phyloP scores from a whole-genome alignment of 2,888 invertebrate species.

The Sinodicranocentrus sp. region DNA sequence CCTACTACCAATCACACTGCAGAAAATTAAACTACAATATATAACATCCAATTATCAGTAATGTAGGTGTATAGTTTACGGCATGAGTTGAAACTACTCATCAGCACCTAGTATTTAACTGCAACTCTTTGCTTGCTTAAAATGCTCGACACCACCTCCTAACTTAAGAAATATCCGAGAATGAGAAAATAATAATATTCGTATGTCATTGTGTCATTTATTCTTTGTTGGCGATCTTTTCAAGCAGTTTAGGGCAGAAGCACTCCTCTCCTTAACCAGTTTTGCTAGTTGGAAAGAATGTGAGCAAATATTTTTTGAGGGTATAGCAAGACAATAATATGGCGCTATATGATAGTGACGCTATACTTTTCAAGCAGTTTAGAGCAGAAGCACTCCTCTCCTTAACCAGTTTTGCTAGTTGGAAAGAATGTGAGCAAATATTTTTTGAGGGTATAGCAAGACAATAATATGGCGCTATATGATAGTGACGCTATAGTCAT shows the following conservation, averaged over 20 bases:
- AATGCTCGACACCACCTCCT: no score
- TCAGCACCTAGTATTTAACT: not conserved
- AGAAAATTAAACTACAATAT: conserved; percentile 21
- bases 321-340: not conserved
- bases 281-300: conserved; percentile 33
- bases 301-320: conserved; percentile 21
- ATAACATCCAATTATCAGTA: not conserved
- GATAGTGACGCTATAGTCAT: conserved; percentile 29
- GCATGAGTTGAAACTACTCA: conserved; percentile 8
- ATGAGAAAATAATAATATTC: conserved; percentile 11
- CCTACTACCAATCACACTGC: no score
- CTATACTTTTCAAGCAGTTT: not conserved
- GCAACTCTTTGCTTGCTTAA: not conserved
- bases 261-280: conserved; percentile 49
- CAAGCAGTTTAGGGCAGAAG: not conserved
- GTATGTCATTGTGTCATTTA: conserved; percentile 26
- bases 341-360: conserved; percentile 22
- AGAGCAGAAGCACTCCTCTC: conserved; percentile 7
- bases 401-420: conserved; percentile 53
- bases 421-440: conserved; percentile 31
- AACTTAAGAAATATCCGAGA: no score
- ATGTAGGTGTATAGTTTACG: conserved; percentile 1
- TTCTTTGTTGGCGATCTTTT: not conserved
- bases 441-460: not conserved
- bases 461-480: conserved; percentile 6